Base-by-base conservation (phyloP, 1,140 invertebrate species). In the Leguminivora glycinivorella region DNA sequence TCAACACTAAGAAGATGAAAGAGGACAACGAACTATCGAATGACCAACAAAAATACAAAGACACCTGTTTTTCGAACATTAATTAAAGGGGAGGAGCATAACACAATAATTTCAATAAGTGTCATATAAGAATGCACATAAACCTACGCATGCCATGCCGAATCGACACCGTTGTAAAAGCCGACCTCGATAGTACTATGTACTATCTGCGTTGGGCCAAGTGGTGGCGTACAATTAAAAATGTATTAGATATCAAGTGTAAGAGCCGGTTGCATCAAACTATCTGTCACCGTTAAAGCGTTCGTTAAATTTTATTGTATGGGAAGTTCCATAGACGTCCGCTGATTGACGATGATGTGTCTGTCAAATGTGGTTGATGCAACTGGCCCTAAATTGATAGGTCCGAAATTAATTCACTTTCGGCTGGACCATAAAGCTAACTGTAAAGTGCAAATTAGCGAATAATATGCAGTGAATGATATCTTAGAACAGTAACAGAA, bases 141-240 rank as follows among this genome's bases (percentile, higher is more conserved):
- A 70, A 73, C 81, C 79, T 77, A 83, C 80, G 73, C 79, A 69
- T 72, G 76, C 72, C 79, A 69, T 72, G 76, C 72, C 73, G 78
- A 80, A 83, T 72, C 69, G 72, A 83, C 78, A 84, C 79, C 72
- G 69, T 68, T 72, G 73, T 80, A 77, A 81, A 78, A 76, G 70
- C 71, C 76, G 79, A 75, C 79, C 80, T 82, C 80, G 75, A 72
- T 77, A 58, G 68, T 74, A 56, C 47, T 24, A 56, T n/a, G 68
- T 73, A 52, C 43, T 63, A 63, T 63, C 29, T 63, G 29, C 4
- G 26, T 31, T 17, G 25, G 26, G 14, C 58, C 26, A 4, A 29
- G 7, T 63, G 29, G 17, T 17, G 19, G 58, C 58, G 58, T n/a
- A 14, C 0, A 60, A 9, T 60, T 60, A 7, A 60, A 10, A 10